Base-by-base conservation (phyloP, 1,140 invertebrate genomes). In the Nephotettix cincticeps region DNA sequence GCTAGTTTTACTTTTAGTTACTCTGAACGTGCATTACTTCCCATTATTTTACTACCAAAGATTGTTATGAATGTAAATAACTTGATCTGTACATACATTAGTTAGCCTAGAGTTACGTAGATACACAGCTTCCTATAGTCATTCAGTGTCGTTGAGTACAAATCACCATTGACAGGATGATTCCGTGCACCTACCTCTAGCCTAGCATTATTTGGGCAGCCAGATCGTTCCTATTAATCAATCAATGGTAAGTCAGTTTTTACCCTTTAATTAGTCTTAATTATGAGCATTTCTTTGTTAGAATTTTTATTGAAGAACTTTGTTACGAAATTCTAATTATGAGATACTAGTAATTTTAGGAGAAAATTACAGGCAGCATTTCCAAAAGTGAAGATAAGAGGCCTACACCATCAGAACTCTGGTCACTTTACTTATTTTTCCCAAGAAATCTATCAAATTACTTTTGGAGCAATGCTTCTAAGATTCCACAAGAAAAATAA, bases 1-100 rank as follows among this genome's bases (percentile, higher is more conserved):
- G 40, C 9, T 11, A 43, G n/a, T 43, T 9, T 27, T 27, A 61
- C 21, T 25, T 61, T 61, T 61, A 27, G 56, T 61, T 61, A 61
- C 28, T 25, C 28, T 27, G 27, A 51, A 61, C 27, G 56, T 61
- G 56, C 56, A 61, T 54, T 54, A 61, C 13, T 61, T 61, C 56
- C 13, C 56, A 61, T 61, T 61, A 29, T 61, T 25, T 61, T 61
- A 61, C 27, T 61, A 61, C 56, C 56, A 61, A 61, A 61, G 56
- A 61, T 61, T 29, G 56, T 61, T 61, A 61, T 61, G 17, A 21
- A 9, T 61, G 56, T 61, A 61, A 61, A 61, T 61, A 61, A 27
- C 28, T 21, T 3, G 9, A 61, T 4, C 11, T 61, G 56, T 61
- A 61, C 6, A 61, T 61, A 61, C 1, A 21, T 21, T 61, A 61